Percentiles rank a stretch among this genome's conserved stretches.
These are phyloP conservation scores for Dunckerocampus dactyliophorus DNA, from an alignment of 2,113 vertebrate species.

Conservation along the genomic window DNA sequence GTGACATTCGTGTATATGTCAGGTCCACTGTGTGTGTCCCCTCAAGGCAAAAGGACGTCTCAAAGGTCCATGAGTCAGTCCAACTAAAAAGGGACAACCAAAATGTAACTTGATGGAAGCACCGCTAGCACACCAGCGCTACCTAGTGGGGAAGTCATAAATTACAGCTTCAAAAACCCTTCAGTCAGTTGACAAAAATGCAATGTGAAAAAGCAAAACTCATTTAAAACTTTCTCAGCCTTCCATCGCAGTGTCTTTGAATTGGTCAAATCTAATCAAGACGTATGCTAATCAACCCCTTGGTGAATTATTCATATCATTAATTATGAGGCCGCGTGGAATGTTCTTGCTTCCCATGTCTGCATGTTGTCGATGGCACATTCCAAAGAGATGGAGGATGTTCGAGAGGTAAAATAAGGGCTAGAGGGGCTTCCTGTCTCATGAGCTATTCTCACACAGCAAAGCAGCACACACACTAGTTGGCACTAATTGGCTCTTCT, in stretches of 20 bases:
- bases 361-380: constrained; percentile 9
- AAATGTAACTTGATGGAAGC: no score
- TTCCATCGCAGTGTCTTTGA: not conserved
- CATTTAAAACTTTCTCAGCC: not conserved
- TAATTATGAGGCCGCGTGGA: constrained; percentile 1
- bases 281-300: constrained; percentile 3
- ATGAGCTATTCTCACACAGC: constrained; percentile 39
- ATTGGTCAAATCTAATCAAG: constrained; percentile 14
- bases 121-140: no score
- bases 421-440: constrained; percentile 23
- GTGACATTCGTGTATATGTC: constrained; percentile 26
- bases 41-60: constrained; percentile 23
- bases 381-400: constrained; percentile 28
- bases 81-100: no score
- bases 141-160: no score
- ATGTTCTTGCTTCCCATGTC: constrained; percentile 17
- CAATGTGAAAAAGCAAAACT: no score
- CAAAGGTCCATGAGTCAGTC: constrained; percentile 39
- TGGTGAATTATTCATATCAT: constrained; percentile 16
- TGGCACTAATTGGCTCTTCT: constrained; percentile 41
- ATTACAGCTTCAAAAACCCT: no score
- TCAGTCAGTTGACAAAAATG: no score
- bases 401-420: constrained; percentile 3
- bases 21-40: constrained; percentile 30
- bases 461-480: constrained; percentile 28